phyloP scores from a whole-genome alignment of 2,113 vertebrate species.

The Dolichallabes microphthalmus region DNA sequence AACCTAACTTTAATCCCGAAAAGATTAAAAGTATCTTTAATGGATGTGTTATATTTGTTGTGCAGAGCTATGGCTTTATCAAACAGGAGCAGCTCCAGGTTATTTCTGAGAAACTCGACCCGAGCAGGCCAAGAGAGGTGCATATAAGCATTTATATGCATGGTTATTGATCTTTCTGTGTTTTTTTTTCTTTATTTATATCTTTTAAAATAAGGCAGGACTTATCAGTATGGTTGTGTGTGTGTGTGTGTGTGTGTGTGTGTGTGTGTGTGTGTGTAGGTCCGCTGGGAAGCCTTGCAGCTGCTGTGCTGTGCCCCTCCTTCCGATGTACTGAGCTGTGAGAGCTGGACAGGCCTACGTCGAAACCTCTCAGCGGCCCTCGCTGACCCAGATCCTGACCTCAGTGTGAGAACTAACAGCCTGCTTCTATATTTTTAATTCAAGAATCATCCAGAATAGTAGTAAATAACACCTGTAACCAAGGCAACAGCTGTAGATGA shows the following conservation, averaged over 20 bases:
- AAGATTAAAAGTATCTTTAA: not conserved
- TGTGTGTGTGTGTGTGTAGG: conserved; percentile 65
- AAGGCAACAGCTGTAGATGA: not conserved
- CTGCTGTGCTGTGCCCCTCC: conserved; percentile 80
- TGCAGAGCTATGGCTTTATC: conserved; percentile 90
- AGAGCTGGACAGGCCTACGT: conserved; percentile 83
- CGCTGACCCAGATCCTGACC: conserved; percentile 78
- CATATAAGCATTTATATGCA: not conserved
- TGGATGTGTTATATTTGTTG: conserved; percentile 46
- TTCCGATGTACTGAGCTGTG: conserved; percentile 86
- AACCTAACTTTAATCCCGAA: not conserved
- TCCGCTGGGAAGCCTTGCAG: conserved; percentile 86
- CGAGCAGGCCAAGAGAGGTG: conserved; percentile 86
- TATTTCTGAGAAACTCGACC: conserved; percentile 84
- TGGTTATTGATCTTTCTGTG: not conserved
- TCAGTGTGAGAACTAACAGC: conserved; percentile 79
- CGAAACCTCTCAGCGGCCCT: conserved; percentile 79
- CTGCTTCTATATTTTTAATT: not conserved
- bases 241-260: conserved; percentile 6
- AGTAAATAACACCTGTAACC: not conserved
- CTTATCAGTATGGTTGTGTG: not conserved
- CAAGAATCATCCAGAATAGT: not conserved
- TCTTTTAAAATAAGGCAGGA: not conserved
- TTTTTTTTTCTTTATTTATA: not conserved
- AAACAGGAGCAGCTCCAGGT: conserved; percentile 90